A percentile compares a stretch with the other conserved stretches of the same genome.
Evolutionary conservation across 2,113 vertebrate species (phyloP).

Genomic region (Anguilla japonica): DNA sequence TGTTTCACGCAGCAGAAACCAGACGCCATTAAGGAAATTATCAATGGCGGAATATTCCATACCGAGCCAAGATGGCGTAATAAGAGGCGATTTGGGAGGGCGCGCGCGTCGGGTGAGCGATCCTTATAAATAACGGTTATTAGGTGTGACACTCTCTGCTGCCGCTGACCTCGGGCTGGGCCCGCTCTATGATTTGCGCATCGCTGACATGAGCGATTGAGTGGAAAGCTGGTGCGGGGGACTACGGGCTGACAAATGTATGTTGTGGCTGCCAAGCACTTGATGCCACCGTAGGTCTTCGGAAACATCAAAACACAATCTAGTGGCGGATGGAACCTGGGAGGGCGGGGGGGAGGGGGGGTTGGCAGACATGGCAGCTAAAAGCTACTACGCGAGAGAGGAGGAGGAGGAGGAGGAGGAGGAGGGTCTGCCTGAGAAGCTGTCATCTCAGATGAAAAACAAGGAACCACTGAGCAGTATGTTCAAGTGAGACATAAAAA

Average conservation of each 20-base stretch:
- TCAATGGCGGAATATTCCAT: constrained; percentile 60
- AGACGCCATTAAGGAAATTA: constrained; percentile 57
- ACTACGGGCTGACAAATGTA: constrained; percentile 71
- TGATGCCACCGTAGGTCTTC: constrained; percentile 66
- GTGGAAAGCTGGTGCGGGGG: constrained; percentile 62
- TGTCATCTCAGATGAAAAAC: background rate
- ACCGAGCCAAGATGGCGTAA: constrained; percentile 66
- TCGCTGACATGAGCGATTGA: constrained; percentile 60
- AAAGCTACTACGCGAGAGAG: background rate
- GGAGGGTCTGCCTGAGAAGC: constrained; percentile 1
- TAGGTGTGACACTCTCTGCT: constrained; percentile 63
- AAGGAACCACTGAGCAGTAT: background rate
- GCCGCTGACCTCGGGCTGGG: constrained; percentile 59
- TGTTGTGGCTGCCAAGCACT: constrained; percentile 76
- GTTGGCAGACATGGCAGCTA: constrained; percentile 50
- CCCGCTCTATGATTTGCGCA: constrained; percentile 57
- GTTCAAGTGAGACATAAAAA: background rate
- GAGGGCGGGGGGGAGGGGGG: constrained; percentile 70
- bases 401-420: background rate
- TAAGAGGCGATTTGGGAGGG: constrained; percentile 55
- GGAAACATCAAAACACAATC: constrained; percentile 80
- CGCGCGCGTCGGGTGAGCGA: constrained; percentile 56
- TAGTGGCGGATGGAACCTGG: constrained; percentile 67
- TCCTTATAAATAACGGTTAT: constrained; percentile 74
- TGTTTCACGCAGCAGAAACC: constrained; percentile 66